Conservation (phyloP, 2,113 vertebrate species). For the Lagopus leucura region DNA sequence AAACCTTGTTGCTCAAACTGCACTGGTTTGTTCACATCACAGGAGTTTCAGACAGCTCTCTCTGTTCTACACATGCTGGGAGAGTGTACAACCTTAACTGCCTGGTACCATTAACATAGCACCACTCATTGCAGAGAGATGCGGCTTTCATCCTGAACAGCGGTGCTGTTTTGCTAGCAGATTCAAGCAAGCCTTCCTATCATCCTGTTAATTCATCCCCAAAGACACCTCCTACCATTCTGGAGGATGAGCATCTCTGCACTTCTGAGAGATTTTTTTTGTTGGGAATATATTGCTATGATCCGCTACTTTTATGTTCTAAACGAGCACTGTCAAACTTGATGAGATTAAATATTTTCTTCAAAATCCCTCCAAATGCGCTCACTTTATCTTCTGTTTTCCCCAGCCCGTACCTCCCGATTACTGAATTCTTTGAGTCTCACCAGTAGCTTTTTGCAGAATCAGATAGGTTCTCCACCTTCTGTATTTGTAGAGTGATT, state of each 20-base stretch:
- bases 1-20: constrained; percentile 22
- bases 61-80: background rate
- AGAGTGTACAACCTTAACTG: background rate
- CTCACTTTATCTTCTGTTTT: background rate
- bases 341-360: background rate
- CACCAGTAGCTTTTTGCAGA: background rate
- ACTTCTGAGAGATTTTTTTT: constrained; percentile 14
- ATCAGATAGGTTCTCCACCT: background rate
- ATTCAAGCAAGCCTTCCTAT: background rate
- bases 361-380: background rate
- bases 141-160: background rate
- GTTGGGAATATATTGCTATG: background rate
- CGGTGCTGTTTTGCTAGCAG: background rate
- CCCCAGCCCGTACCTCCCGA: background rate
- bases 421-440: constrained; percentile 1
- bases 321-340: background rate
- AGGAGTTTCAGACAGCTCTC: background rate
- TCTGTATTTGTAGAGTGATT: constrained; percentile 1
- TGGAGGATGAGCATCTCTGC: background rate
- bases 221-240: background rate
- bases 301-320: background rate
- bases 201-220: background rate
- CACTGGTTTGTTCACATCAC: background rate
- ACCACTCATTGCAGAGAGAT: background rate
- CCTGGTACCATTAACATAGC: background rate